Conservation (phyloP, 2,888 invertebrate genomes). For the Xestia rhomboidea region DNA sequence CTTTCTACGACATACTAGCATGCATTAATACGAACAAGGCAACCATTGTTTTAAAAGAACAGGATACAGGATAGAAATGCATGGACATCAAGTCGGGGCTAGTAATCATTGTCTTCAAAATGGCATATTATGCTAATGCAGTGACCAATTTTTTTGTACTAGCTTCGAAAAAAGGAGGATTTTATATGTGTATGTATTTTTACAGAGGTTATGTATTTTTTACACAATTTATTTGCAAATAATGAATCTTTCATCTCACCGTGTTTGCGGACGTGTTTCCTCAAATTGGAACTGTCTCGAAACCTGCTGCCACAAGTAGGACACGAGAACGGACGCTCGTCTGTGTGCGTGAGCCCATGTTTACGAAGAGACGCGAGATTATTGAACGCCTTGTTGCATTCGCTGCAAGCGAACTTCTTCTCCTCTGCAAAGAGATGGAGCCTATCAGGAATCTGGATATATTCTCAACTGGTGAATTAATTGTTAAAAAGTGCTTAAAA, state of each 20-base stretch:
- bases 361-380: slow-evolving; percentile 90
- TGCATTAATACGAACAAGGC: slow-evolving; percentile 25
- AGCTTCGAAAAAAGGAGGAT: not conserved
- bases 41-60: not conserved
- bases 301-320: slow-evolving; percentile 91
- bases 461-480: not conserved
- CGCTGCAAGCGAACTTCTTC: slow-evolving; percentile 89
- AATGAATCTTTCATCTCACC: slow-evolving; percentile 64
- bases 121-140: not conserved
- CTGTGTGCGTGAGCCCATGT: slow-evolving; percentile 92
- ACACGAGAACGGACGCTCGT: slow-evolving; percentile 91
- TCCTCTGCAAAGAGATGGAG: slow-evolving; percentile 78
- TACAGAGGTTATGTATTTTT: not conserved
- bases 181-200: not conserved
- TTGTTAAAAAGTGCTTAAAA: not conserved
- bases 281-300: slow-evolving; percentile 92
- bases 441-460: not conserved
- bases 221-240: not conserved
- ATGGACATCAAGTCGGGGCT: not conserved
- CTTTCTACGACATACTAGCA: slow-evolving; percentile 66
- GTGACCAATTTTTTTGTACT: not conserved
- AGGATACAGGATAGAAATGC: not conserved
- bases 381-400: slow-evolving; percentile 92
- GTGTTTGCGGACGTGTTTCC: slow-evolving; percentile 91
- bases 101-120: not conserved